These are phyloP conservation scores for Hystrix cristata DNA, from an alignment of 2,113 vertebrate genomes.

Conservation along the genomic window DNA sequence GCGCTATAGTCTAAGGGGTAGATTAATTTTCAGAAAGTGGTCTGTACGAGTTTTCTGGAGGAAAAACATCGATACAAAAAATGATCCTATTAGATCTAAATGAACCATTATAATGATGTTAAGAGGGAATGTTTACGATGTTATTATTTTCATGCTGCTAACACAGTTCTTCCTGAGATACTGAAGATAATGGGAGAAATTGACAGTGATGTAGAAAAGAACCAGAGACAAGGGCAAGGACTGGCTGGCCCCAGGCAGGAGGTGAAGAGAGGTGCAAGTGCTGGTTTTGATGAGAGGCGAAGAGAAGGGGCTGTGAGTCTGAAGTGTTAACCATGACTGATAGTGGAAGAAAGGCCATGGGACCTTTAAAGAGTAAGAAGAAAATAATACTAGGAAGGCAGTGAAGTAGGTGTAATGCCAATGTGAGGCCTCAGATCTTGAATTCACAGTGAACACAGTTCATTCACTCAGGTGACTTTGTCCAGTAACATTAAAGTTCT, in stretches of 20 bases:
- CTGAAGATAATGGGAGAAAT: not conserved
- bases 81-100: constrained; percentile 39
- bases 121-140: not conserved
- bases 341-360: not conserved
- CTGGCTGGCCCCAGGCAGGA: not conserved
- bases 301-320: not conserved
- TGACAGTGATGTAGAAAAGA: not conserved
- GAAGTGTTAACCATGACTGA: not conserved
- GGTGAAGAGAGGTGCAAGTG: not conserved
- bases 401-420: not conserved
- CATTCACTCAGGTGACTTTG: not conserved
- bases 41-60: not conserved
- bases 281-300: not conserved
- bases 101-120: not conserved
- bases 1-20: not conserved
- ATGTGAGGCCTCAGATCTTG: not conserved
- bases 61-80: not conserved
- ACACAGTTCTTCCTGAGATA: constrained; percentile 30
- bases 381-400: not conserved
- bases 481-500: not conserved
- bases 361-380: not conserved
- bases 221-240: not conserved
- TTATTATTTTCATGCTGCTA: not conserved
- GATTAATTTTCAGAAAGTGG: constrained; percentile 46
- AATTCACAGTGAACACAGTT: not conserved